Base-by-base conservation (phyloP, 2,888 invertebrate species). In the Xylota sylvarum region DNA sequence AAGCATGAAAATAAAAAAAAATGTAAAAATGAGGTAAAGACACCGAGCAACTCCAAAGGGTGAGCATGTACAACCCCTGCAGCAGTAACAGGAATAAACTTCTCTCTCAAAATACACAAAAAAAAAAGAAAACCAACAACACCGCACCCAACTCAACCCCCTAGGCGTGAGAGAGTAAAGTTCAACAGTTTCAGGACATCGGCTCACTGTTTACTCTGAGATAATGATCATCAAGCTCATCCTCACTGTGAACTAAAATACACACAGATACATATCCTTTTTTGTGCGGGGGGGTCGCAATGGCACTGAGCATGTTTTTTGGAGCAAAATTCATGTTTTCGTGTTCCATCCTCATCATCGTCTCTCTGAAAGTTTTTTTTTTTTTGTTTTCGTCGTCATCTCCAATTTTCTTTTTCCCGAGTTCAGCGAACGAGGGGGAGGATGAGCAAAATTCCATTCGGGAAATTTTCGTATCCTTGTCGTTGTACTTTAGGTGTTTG, bases 101-200 rank as follows among this genome's bases (percentile, higher is more conserved):
- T 70, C 32, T 78, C 32, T 78, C 70, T 52, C 32, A 19, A 35
- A 65, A 35, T 46, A 17, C 19, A 62, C 32, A 32, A 12, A 37
- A 46, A 46, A 43, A 48, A 37, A 40, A 50, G 69, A 5, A 35
- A 35, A 1, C 9, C 1, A 35, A 35, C 35, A 35, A 60, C 56
- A 70, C 32, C 69, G 27, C 58, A 10, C n/a, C 62, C 23, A 35
- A 10, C n/a, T 55, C 23, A 35, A 2, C 46, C 30, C 40, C 12
- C 17, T 9, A 10, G 12, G 30, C 30, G 9, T 32, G 14, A 48
- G 79, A 62, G 86, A 86, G 69, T 55, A 69, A 82, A 73, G 72
- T 82, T 82, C 86, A 86, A 86, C 77, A 81, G 81, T 85, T 76
- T 77, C 81, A 81, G 85, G 86, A 86, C 81, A 69, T 81, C 67